phyloP scores from a whole-genome alignment of 2,113 vertebrate species.

The Neopipo cinnamomea region DNA sequence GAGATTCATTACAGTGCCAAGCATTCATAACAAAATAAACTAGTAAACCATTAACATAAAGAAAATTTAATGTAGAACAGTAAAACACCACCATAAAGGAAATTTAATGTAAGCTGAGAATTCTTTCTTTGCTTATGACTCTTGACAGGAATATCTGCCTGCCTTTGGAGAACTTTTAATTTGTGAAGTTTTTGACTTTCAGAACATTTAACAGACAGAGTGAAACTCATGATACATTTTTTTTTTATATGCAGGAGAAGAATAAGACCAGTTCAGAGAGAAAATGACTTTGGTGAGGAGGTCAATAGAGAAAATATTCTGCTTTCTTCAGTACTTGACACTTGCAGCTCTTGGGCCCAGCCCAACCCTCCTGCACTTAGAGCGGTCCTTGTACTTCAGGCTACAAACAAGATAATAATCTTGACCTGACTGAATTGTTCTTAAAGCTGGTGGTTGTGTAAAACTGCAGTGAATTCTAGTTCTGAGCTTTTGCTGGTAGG shows the following conservation, averaged over 20 bases:
- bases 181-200: not conserved
- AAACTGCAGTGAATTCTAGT: not conserved
- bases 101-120: not conserved
- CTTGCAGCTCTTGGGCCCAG: not conserved
- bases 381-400: not conserved
- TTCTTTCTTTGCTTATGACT: not conserved
- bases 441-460: not conserved
- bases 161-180: not conserved
- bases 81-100: not conserved
- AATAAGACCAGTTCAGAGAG: not conserved
- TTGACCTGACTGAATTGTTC: rapidly evolving
- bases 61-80: not conserved
- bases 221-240: not conserved
- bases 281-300: not conserved
- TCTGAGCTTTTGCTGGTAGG: not conserved
- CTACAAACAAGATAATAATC: not conserved
- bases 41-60: not conserved
- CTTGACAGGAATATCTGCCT: rapidly evolving
- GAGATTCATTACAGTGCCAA: not conserved
- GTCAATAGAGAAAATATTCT: not conserved
- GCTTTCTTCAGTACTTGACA: not conserved
- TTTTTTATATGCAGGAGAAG: not conserved
- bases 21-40: not conserved
- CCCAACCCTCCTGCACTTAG: not conserved
- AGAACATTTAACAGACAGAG: not conserved